Evolutionary conservation across 2,113 vertebrate genomes (phyloP), one percentile per base, ranked within the genome.

Genomic region (Myocastor coypus): DNA sequence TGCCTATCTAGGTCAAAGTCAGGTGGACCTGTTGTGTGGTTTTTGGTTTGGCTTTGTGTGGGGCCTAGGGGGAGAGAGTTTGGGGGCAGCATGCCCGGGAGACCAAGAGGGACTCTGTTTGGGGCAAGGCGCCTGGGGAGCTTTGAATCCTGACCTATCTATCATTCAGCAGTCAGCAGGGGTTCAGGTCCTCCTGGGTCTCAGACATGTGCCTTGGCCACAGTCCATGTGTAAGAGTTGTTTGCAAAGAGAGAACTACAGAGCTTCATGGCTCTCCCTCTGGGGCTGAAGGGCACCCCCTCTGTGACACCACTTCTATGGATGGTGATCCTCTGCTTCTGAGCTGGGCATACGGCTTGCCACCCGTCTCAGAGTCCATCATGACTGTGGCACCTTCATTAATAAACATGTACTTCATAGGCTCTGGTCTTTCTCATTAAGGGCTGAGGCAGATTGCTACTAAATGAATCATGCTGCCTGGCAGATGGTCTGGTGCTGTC

Each of bases 401-500:
- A 97, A 97, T 97, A 96, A 96, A 93, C 96, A 98, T 96, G 84
- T 32, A 20, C 46, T 61, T 61, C 11, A 3, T 22, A 30, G 90
- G n/a, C 59, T 90, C 61, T 92, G 97, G 96, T 98, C 90, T 98
- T 98, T 98, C 96, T 98, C 97, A 98, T 98, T 98, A 98, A 78
- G 34, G 86, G 22, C 34, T 1, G 20, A n/a, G 37, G 52, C 55
- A 88, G 90, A 88, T 85, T 90, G 94, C 71, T 96, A 11, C 85
- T 95, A 78, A 93, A 94, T 96, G 90, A 96, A 69, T 82, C 85
- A 97, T 82, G 50, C n/a, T 10, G 28, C 34, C 84, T 57, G 84
- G 96, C 94, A 95, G 83, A 78, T 86, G 96, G 94, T 55, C 57
- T 26, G 68, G 59, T 42, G 61, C 42, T n/a, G 7, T 11, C 30